phyloP scores from a whole-genome alignment of 2,888 invertebrate genomes.

The Tipula lateralis region DNA sequence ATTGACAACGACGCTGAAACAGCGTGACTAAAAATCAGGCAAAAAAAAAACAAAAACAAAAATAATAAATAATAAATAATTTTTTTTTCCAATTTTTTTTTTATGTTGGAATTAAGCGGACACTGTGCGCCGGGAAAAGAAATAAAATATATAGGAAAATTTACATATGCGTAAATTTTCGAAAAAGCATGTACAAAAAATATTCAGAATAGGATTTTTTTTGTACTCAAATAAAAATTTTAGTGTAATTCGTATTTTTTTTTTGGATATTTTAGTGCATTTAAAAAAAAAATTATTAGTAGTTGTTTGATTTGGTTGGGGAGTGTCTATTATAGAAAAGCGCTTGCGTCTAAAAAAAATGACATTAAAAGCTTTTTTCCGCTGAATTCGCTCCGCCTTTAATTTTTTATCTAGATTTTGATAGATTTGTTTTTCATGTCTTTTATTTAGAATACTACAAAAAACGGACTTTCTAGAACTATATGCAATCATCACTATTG shows the following conservation, averaged over 20 bases:
- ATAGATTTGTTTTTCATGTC: background rate
- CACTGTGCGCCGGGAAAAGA: conserved; percentile 37
- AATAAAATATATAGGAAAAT: conserved; percentile 26
- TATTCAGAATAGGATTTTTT: conserved; percentile 14
- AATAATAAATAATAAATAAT: conserved; percentile 4
- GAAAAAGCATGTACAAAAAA: background rate
- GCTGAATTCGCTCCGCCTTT: conserved; percentile 29
- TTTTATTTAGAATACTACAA: background rate
- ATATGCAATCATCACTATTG: background rate
- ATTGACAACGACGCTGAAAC: conserved; percentile 39
- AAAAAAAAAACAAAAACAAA: background rate
- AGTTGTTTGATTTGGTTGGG: conserved; percentile 33
- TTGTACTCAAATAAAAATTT: background rate
- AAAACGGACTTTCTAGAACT: background rate
- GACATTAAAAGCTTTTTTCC: conserved; percentile 27
- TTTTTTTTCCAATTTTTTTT: background rate
- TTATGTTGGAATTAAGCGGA: conserved; percentile 31
- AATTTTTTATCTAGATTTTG: conserved; percentile 15
- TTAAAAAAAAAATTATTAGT: conserved; percentile 26
- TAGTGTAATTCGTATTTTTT: background rate
- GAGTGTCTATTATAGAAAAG: conserved; percentile 34
- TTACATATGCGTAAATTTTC: conserved; percentile 26
- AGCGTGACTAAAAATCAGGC: conserved; percentile 36
- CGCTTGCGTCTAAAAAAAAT: conserved; percentile 36
- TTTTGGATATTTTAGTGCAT: conserved; percentile 19